Evolutionary conservation across 2,888 invertebrate genomes (phyloP).

Genomic region (Meghimatium bilineatum): DNA sequence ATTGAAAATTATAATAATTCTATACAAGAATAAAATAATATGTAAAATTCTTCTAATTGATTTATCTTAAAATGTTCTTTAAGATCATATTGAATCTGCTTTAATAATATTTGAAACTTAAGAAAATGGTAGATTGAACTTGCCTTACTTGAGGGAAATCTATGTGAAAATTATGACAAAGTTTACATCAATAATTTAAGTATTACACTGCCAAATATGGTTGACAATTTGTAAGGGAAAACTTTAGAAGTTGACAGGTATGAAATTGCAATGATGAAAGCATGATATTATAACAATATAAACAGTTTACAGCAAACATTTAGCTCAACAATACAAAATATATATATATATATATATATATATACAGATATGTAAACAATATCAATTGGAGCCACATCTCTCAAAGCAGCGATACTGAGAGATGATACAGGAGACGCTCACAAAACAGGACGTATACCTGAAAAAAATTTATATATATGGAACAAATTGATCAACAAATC

Average conservation of each 20-base stretch:
- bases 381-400: neutral
- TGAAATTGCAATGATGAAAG: conserved; percentile 6
- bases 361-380: conserved; percentile 4
- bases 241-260: neutral
- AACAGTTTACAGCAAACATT: conserved; percentile 18
- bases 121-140: no score
- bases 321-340: neutral
- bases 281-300: conserved; percentile 1
- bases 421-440: neutral
- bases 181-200: no score
- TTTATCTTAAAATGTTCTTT: no score
- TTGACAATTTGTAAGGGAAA: neutral
- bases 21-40: no score
- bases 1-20: neutral
- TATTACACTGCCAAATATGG: no score
- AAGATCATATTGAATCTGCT: no score
- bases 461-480: neutral
- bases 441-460: conserved; percentile 22
- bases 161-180: no score
- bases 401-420: conserved; percentile 9
- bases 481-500: conserved; percentile 45
- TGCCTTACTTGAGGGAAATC: no score
- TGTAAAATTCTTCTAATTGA: no score
- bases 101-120: no score
- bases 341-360: conserved; percentile 7